A percentile compares a stretch with the other conserved stretches of the same genome.
Evolutionary conservation across 2,888 invertebrate genomes (phyloP).

Genomic region (Napeogenes sylphis): DNA sequence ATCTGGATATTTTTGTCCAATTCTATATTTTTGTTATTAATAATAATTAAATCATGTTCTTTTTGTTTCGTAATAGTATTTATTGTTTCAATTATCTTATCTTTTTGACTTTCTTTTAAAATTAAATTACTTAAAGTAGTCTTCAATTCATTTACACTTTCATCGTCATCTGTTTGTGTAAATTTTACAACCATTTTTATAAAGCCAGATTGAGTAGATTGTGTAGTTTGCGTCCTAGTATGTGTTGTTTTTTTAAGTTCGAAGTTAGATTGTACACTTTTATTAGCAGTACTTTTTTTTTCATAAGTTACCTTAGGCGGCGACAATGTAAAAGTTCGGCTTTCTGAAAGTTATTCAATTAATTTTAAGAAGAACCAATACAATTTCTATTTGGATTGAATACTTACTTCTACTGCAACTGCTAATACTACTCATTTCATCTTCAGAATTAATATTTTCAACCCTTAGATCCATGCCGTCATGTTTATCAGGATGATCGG

Average conservation of each 20-base stretch:
- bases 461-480: slow-evolving; percentile 41
- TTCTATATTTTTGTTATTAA: slow-evolving; percentile 57
- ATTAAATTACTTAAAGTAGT: slow-evolving; percentile 38
- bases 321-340: slow-evolving; percentile 54
- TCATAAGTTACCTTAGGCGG: slow-evolving; percentile 42
- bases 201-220: slow-evolving; percentile 19
- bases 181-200: slow-evolving; percentile 35
- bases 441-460: slow-evolving; percentile 60
- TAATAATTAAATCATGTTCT: slow-evolving; percentile 49
- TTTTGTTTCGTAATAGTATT: slow-evolving; percentile 47
- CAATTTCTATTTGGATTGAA: not conserved
- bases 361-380: not conserved
- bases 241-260: slow-evolving; percentile 29
- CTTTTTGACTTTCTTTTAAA: slow-evolving; percentile 43
- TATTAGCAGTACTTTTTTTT: slow-evolving; percentile 17
- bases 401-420: slow-evolving; percentile 25
- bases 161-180: slow-evolving; percentile 53
- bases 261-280: slow-evolving; percentile 24
- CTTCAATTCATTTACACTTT: slow-evolving; percentile 37
- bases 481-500: slow-evolving; percentile 33
- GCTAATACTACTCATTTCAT: slow-evolving; percentile 53
- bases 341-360: slow-evolving; percentile 39
- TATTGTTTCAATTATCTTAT: slow-evolving; percentile 57
- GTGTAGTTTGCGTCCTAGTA: slow-evolving; percentile 49
- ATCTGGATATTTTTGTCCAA: slow-evolving; percentile 50